Conservation (phyloP, 1,140 invertebrate genomes). For the Microplitis demolitor region DNA sequence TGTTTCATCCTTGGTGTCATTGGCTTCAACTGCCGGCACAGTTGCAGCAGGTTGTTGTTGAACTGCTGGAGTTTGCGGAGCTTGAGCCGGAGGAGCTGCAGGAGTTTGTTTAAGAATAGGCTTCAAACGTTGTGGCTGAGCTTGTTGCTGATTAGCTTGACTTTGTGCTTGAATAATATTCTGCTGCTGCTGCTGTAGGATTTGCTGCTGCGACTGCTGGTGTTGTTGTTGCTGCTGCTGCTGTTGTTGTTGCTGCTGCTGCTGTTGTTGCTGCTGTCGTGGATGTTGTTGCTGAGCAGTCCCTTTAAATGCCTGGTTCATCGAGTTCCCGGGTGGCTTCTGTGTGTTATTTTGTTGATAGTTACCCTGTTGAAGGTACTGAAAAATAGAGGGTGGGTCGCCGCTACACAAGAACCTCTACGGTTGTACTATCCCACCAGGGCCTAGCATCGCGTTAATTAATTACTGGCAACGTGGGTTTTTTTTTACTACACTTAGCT, state of each 20-base stretch:
- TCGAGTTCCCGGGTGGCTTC: constrained; percentile 33
- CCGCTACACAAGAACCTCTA: constrained; percentile 63
- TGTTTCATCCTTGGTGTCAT: neutral
- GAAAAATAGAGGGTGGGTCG: constrained; percentile 59
- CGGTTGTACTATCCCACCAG: constrained; percentile 61
- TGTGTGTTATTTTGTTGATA: constrained; percentile 34
- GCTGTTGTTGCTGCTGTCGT: constrained; percentile 14
- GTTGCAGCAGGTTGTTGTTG: neutral
- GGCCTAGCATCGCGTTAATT: constrained; percentile 54
- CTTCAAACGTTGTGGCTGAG: constrained; percentile 45
- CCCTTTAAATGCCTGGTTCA: constrained; percentile 39
- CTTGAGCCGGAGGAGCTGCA: constrained; percentile 8
- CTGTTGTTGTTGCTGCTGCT: constrained; percentile 16
- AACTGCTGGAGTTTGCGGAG: constrained; percentile 9
- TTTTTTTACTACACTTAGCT: constrained; percentile 47
- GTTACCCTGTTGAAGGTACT: constrained; percentile 53
- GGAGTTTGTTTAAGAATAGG: constrained; percentile 49
- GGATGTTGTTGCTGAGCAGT: constrained; percentile 11
- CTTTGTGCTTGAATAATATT: constrained; percentile 18
- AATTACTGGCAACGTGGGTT: constrained; percentile 46
- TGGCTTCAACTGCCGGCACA: neutral
- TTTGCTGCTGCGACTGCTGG: constrained; percentile 26
- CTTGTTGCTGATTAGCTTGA: constrained; percentile 12
- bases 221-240: constrained; percentile 22
- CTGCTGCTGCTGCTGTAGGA: constrained; percentile 31